Base-by-base conservation (phyloP, 2,113 vertebrate genomes). In the Oreochromis tanganicae region DNA sequence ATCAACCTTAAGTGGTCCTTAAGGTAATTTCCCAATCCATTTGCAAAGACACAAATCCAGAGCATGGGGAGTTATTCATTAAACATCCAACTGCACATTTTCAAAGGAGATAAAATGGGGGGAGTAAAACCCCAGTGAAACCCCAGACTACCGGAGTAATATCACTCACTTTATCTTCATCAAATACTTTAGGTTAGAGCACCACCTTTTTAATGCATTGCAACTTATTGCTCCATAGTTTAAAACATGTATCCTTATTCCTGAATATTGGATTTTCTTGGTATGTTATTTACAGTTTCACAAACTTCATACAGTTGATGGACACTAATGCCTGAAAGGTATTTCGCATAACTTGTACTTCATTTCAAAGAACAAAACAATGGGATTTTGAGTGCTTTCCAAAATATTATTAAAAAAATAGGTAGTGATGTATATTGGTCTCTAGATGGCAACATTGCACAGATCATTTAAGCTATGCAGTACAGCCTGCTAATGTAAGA, bases 361-460 rank as follows among this genome's bases (percentile, higher is more conserved):
- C 0, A 59, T 84, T 84, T 34, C 2, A 75, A 29, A 7, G 29
- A 24, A 80, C 13, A 29, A n/a, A 29, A 85, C 13, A 8, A 43
- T 46, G 13, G 46, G 52, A 3, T 8, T 1, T 7, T 34, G 12
- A 59, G 27, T 21, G 6, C 29, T 83, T 85, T 66, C 13, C 9
- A 12, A 81, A 78, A 78, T 34, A 29, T 29, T 48, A 12, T 32
- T 50, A 5, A 78, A 59, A n/a, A 29, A 19, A 12, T 19, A 17
- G 80, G 88, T 38, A 92, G 21, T 91, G 32, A 86, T 79, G 36
- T 3, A n/a, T 5, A 41, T 10, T 52, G 36, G 80, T 91, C 95
- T 85, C 94, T 93, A 94, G 95, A 87, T 94, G 94, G 95, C 81
- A 80, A 2, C 75, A 84, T 78, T 91, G 83, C 66, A 90, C 84